Conservation (phyloP, 2,113 vertebrate species). For the Sakesphorus luctuosus region DNA sequence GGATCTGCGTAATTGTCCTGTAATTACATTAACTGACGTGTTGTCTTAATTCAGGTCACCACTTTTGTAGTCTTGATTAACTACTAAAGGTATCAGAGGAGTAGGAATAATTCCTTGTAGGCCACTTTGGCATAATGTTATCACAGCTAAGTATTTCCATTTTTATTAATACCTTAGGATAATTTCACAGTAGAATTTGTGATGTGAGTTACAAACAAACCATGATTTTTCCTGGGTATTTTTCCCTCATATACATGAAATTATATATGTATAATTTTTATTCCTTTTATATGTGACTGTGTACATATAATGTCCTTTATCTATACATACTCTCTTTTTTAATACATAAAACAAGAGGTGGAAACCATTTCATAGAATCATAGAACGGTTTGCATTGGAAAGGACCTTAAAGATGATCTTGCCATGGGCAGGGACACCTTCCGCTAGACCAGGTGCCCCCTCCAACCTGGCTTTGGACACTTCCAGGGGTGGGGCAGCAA, state of each 20-base stretch:
- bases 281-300: not conserved
- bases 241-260: not conserved
- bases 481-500: not conserved
- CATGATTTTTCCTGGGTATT: not conserved
- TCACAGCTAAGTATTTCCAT: not conserved
- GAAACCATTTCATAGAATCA: not conserved
- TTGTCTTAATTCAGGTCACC: slow-evolving; percentile 36
- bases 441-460: not conserved
- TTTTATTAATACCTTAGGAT: not conserved
- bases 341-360: not conserved
- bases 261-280: fast-evolving
- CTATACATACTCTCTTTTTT: not conserved
- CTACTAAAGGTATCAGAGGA: not conserved
- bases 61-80: slow-evolving; percentile 16
- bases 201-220: not conserved
- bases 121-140: not conserved
- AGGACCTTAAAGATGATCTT: too few relatives aligned
- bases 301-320: too few relatives aligned
- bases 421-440: not conserved
- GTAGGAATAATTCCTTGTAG: not conserved
- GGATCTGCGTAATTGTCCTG: not conserved
- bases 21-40: slow-evolving; percentile 17
- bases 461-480: not conserved
- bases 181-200: not conserved
- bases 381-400: not conserved